Evolutionary conservation across 2,888 invertebrate species (phyloP).

Genomic region (Pandemis cinnamomeana): DNA sequence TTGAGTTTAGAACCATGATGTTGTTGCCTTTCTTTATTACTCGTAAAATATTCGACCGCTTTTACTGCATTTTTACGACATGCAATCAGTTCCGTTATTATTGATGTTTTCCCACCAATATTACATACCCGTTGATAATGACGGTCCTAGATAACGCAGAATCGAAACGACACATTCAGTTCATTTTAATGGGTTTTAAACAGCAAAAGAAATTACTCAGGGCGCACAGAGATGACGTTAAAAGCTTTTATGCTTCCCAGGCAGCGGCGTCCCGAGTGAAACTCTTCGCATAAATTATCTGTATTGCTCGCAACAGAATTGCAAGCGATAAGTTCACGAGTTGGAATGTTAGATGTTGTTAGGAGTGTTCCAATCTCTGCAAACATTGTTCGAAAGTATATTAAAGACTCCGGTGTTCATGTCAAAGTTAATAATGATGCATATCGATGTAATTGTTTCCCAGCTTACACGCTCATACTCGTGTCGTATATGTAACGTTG

Average conservation of each 20-base stretch:
- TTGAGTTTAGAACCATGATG: background rate
- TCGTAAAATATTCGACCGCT: conserved; percentile 2
- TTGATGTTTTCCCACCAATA: background rate
- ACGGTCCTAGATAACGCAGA: conserved; percentile 51
- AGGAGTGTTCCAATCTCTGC: conserved; percentile 22
- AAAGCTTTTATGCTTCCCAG: conserved; percentile 76
- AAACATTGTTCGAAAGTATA: conserved; percentile 27
- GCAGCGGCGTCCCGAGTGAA: conserved; percentile 57
- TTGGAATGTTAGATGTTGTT: conserved; percentile 32
- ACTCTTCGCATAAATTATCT: conserved; percentile 50
- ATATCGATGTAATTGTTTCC: conserved; percentile 33
- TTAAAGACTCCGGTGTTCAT: conserved; percentile 23
- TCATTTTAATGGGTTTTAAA: conserved; percentile 66
- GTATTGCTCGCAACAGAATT: conserved; percentile 44
- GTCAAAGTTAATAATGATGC: conserved; percentile 25
- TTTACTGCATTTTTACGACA: conserved; percentile 8
- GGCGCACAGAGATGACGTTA: conserved; percentile 60
- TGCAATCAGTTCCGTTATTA: conserved; percentile 7
- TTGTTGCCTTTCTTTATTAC: background rate
- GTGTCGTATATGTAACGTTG: conserved; percentile 1
- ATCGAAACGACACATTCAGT: conserved; percentile 50
- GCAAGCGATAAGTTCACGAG: conserved; percentile 38
- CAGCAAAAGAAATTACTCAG: conserved; percentile 60
- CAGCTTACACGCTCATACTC: conserved; percentile 1
- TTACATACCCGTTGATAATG: conserved; percentile 47